These are phyloP conservation scores for Caenorhabditis brenneri DNA, from an alignment of 1,140 invertebrate genomes.

Conservation along the genomic window DNA sequence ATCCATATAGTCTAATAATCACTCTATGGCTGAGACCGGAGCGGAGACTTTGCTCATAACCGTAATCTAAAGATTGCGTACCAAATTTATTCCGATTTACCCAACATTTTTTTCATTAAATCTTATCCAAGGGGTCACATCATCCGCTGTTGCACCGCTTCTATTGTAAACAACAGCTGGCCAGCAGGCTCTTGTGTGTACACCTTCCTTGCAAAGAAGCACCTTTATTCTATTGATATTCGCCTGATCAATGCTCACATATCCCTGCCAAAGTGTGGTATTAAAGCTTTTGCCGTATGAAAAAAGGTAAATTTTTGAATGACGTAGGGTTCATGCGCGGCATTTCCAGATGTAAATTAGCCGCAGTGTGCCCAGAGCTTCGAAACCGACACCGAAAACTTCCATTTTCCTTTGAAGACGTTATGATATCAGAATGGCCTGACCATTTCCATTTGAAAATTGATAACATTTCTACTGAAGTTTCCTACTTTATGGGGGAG, in stretches of 20 bases:
- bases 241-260: neutral
- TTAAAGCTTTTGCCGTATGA: neutral
- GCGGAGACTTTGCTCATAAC: too few relatives aligned
- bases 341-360: neutral
- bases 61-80: too few relatives aligned
- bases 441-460: neutral
- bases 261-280: neutral
- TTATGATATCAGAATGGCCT: neutral
- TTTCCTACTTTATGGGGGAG: too few relatives aligned
- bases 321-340: too few relatives aligned
- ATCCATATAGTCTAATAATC: too few relatives aligned
- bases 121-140: too few relatives aligned
- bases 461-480: neutral
- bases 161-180: constrained; percentile 11
- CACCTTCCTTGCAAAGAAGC: neutral
- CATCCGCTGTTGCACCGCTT: too few relatives aligned
- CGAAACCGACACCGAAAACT: neutral
- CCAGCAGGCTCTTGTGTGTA: too few relatives aligned
- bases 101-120: too few relatives aligned
- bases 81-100: too few relatives aligned
- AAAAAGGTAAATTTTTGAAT: neutral
- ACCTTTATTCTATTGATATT: neutral
- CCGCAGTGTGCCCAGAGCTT: neutral
- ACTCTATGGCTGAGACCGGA: too few relatives aligned
- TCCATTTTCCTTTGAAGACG: neutral